phyloP scores from a whole-genome alignment of 37 sponge, comb jelly and placozoan species.

The Dysidea cf. avara region DNA sequence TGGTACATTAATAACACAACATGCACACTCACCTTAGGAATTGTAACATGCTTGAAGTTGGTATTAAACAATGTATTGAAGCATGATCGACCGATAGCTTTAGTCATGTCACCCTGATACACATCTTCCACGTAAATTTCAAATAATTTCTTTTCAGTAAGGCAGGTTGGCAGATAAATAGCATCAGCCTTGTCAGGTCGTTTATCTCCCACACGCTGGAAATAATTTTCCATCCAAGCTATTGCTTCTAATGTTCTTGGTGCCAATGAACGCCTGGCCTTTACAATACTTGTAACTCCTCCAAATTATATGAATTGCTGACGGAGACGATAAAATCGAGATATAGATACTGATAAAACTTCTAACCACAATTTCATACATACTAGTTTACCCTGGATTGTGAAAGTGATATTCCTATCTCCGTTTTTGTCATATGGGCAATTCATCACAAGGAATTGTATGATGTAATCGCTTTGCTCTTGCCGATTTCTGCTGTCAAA shows the following conservation, averaged over 20 bases:
- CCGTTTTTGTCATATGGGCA: too few relatives aligned
- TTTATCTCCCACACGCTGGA: constrained; percentile 10
- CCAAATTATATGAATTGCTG: background rate
- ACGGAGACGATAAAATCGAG: constrained; percentile 4
- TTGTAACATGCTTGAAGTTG: constrained; percentile 12
- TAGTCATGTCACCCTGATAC: background rate
- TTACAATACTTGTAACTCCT: background rate
- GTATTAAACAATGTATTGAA: constrained; percentile 6
- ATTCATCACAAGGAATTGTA: too few relatives aligned
- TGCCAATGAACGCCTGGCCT: background rate
- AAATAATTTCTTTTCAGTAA: constrained; percentile 15
- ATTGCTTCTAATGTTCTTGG: constrained; percentile 23
- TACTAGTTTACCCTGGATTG: constrained; percentile 7
- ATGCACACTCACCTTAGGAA: constrained; percentile 44
- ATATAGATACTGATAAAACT: background rate
- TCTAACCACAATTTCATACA: constrained; percentile 7
- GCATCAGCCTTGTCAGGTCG: constrained; percentile 4
- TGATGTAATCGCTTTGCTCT: constrained; percentile 10
- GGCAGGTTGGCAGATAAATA: constrained; percentile 20
- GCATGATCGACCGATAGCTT: constrained; percentile 4
- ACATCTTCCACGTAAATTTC: background rate
- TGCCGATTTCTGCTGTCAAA: background rate
- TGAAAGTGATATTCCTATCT: background rate
- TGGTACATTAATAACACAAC: too few relatives aligned
- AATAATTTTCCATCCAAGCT: constrained; percentile 35